These are phyloP conservation scores for Xiphorhynchus elegans DNA, from an alignment of 2,113 vertebrate genomes.

Conservation along the genomic window DNA sequence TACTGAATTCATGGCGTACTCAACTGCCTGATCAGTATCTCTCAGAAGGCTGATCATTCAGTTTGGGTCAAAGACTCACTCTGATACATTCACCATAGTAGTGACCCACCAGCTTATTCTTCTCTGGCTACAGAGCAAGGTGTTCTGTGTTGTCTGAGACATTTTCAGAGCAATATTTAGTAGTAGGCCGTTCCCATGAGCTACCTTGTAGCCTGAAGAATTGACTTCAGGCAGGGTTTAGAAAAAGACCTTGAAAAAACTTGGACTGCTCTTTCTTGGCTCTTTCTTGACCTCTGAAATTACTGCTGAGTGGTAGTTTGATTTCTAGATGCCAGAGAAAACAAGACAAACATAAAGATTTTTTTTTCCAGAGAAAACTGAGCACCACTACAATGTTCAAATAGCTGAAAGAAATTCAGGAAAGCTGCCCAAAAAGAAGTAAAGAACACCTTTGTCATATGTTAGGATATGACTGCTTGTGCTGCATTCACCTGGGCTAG, in stretches of 20 bases:
- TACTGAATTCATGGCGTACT: neutral
- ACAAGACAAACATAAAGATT: neutral
- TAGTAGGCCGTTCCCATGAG: neutral
- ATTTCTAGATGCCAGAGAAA: slow-evolving; percentile 16
- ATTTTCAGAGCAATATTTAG: neutral
- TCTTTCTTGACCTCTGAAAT: neutral
- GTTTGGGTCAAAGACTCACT: neutral
- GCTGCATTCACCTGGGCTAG: neutral
- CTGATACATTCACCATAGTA: neutral
- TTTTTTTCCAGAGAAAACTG: neutral
- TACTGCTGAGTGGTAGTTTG: neutral
- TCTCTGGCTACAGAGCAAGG: neutral
- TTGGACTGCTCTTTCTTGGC: neutral
- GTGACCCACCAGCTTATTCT: neutral
- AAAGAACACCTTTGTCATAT: neutral
- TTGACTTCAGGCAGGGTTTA: neutral
- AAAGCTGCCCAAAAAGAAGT: neutral
- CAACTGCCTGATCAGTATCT: neutral
- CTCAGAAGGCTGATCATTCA: neutral
- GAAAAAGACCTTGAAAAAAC: neutral
- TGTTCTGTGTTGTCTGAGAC: neutral
- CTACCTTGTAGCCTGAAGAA: neutral
- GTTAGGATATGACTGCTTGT: neutral
- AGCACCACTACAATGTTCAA: slow-evolving; percentile 18
- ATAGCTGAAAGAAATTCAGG: neutral